Evolutionary conservation across 1,140 invertebrate genomes (phyloP), one percentile per base, ranked within the genome.

Genomic region (Macrobrachium rosenbergii): DNA sequence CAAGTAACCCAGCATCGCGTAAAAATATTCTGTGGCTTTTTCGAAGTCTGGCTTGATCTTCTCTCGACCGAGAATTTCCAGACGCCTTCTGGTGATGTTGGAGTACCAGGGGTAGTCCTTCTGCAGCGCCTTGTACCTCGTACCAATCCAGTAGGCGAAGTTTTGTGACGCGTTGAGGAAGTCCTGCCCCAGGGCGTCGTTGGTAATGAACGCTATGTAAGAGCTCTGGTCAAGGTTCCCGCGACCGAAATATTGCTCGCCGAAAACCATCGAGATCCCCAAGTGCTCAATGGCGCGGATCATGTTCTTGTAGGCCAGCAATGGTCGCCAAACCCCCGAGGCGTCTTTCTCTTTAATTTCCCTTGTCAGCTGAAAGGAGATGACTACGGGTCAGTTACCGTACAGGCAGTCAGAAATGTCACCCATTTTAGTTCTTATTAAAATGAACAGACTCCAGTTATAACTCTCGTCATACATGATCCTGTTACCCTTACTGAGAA

Each of bases 231-330:
- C 92, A 6, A 97, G 92, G 72, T 93, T 92, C 2, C 96, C 96
- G 83, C 95, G 93, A 2, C 95, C 96, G 90, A 96, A 97, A 91
- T 96, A 97, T 92, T 96, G 96, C 28, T 92, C 89, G n/a, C 92
- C 92, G 72, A 92, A 92, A 11, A 92, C 90, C 95, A 95, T 90
- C 28, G 91, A 90, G 82, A 97, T 96, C 1, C 96, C 96, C 78
- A 95, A 94, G 90, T 96, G 96, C 90, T 97, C 96, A 73, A 97
- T 96, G 90, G 95, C 95, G 28, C 96, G 93, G 0, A 97, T 92
- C 0, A 97, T 92, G 91, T 96, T 97, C 91, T 97, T 97, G 91
- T 97, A 97, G 1, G 96, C 95, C 59, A 97, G 58, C 45, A 89
- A 76, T 3, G 83, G 80, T 89, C 92, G 73, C 89, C 89, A 90